Base-by-base conservation (phyloP, 2,797 vertebrate species). In the Urosaurus nigricauda region DNA sequence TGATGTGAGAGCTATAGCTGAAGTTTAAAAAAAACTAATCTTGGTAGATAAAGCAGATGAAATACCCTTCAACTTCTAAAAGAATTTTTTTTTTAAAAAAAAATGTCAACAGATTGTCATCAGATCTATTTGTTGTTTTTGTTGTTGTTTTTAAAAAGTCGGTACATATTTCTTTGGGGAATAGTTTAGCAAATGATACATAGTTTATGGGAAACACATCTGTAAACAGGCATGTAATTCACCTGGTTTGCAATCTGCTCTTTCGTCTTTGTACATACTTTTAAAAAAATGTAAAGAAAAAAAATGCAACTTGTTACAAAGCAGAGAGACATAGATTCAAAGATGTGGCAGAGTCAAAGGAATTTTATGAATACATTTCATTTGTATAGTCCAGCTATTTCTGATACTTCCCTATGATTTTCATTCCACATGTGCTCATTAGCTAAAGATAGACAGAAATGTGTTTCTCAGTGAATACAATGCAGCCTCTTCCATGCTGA, bases 211-310 rank as follows among this genome's bases (percentile, higher is more conserved):
- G 90, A 94, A 95, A 95, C 91, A 95, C 92, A 95, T 95, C 92
- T 94, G 90, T 96, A 96, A 96, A 96, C 93, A 96, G 93, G 93
- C 93, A 95, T 74, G 88, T 89, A 96, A 94, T 97, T 96, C 96
- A 90, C 94, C 92, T 96, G 94, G 90, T 93, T 96, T 96, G 91
- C 94, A 97, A 96, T 97, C 95, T 97, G 94, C 95, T 96, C 91
- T 93, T 40, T 94, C 94, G 96, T 96, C 95, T 96, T 95, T 95
- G 95, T 94, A 96, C 94, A 84, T 93, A 78, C 86, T 84, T 78
- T 73, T 47, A 37, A 77, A 65, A 90, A 94, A 94, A 29, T 32
- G 88, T 51, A 51, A 51, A 9, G 47, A 89, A 94, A 94, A 95
- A 24, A 14, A 70, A 71, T 35, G 16, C 5, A 95, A 91, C 90